Conservation (phyloP, 2,888 invertebrate genomes). For the Cheilosia pagana region DNA sequence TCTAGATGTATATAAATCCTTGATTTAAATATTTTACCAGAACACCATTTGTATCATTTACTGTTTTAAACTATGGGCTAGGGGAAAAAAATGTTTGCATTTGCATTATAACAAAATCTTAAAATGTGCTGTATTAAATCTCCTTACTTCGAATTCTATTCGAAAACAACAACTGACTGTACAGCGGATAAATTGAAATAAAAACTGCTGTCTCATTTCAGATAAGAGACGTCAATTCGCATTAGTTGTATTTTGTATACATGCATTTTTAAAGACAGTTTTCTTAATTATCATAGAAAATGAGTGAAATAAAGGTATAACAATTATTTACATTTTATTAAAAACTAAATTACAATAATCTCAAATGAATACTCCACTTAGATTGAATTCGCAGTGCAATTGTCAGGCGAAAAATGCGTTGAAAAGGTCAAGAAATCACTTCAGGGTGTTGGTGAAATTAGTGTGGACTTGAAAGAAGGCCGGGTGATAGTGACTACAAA, state of each 20-base stretch:
- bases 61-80: too few relatives aligned
- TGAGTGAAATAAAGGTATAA: constrained; percentile 64
- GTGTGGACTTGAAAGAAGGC: constrained; percentile 80
- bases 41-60: too few relatives aligned
- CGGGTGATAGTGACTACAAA: constrained; percentile 81
- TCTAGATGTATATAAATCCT: too few relatives aligned
- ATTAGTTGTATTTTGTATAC: neutral
- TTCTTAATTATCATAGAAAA: constrained; percentile 14
- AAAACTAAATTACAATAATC: neutral
- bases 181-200: constrained; percentile 34
- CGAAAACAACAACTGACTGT: neutral
- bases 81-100: too few relatives aligned
- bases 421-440: constrained; percentile 84
- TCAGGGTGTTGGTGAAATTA: constrained; percentile 80
- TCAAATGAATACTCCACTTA: constrained; percentile 76
- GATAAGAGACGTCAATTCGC: constrained; percentile 47
- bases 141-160: neutral
- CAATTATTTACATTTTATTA: neutral
- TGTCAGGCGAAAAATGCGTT: constrained; percentile 85
- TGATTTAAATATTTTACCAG: too few relatives aligned
- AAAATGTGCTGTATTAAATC: constrained; percentile 10
- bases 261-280: neutral
- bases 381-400: constrained; percentile 88
- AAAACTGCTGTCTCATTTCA: constrained; percentile 52
- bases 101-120: neutral